Conservation (phyloP, 2,113 vertebrate genomes). For the Phrynosoma platyrhinos region DNA sequence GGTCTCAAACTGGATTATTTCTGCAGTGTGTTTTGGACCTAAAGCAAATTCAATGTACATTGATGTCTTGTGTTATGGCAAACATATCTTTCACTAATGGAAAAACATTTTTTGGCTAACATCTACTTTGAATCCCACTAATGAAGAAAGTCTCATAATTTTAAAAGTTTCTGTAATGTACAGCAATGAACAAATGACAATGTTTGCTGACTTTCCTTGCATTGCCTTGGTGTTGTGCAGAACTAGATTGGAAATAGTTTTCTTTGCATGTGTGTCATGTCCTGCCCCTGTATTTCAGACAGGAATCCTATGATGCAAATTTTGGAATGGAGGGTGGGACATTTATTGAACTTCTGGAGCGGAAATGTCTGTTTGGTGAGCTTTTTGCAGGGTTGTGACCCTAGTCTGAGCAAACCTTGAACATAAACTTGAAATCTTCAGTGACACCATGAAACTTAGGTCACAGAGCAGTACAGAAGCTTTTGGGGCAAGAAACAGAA, state of each 20-base stretch:
- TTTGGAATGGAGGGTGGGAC: background rate
- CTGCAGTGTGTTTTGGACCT: too few species aligned
- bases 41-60: too few species aligned
- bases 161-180: background rate
- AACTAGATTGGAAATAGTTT: background rate
- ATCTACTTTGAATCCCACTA: too few species aligned
- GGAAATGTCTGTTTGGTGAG: background rate
- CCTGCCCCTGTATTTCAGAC: background rate
- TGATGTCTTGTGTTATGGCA: too few species aligned
- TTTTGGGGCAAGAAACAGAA: background rate
- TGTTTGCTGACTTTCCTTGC: background rate
- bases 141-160: too few species aligned
- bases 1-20: too few species aligned
- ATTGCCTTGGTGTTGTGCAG: background rate
- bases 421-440: background rate
- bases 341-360: background rate
- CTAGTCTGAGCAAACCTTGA: background rate
- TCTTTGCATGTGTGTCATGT: background rate
- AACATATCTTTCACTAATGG: too few species aligned
- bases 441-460: background rate
- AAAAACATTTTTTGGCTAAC: too few species aligned
- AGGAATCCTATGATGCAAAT: background rate
- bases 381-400: background rate
- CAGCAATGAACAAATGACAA: background rate
- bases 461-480: background rate